Evolutionary conservation across 2,113 vertebrate genomes (phyloP).

Genomic region (Progne subis): DNA sequence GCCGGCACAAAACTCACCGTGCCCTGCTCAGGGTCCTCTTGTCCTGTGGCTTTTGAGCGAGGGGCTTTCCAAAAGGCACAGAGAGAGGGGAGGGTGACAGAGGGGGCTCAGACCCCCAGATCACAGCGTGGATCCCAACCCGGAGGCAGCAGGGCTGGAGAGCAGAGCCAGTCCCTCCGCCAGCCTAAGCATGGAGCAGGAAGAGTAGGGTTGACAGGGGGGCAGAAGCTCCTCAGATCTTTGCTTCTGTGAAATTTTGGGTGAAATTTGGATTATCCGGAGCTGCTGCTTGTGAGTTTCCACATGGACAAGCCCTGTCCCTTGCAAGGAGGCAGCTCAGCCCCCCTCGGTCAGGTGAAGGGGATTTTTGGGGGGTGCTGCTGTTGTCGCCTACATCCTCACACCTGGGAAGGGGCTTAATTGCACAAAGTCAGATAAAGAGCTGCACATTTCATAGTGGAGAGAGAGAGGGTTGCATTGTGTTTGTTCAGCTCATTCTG

Average conservation of each 20-base stretch:
- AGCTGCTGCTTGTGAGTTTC: neutral
- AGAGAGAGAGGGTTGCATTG: neutral
- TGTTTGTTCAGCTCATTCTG: neutral
- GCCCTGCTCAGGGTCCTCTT: neutral
- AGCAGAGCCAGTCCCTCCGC: neutral
- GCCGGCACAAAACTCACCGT: neutral
- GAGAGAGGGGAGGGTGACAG: neutral
- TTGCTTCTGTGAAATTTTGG: neutral
- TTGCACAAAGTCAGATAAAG: neutral
- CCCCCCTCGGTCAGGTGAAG: neutral
- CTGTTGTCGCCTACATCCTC: neutral
- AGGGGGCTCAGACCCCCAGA: neutral
- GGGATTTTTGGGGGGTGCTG: neutral
- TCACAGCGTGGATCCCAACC: neutral
- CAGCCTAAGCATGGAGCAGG: neutral
- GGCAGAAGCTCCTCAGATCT: neutral
- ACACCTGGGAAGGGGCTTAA: neutral
- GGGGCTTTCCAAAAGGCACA: neutral
- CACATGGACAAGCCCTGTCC: no score
- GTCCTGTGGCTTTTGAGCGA: neutral
- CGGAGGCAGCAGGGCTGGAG: neutral
- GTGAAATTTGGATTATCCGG: neutral
- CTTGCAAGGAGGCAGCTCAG: neutral
- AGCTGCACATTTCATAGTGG: neutral
- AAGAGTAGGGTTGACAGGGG: neutral